Base-by-base conservation (phyloP, 2,113 vertebrate genomes). In the Oncorhynchus mykiss region DNA sequence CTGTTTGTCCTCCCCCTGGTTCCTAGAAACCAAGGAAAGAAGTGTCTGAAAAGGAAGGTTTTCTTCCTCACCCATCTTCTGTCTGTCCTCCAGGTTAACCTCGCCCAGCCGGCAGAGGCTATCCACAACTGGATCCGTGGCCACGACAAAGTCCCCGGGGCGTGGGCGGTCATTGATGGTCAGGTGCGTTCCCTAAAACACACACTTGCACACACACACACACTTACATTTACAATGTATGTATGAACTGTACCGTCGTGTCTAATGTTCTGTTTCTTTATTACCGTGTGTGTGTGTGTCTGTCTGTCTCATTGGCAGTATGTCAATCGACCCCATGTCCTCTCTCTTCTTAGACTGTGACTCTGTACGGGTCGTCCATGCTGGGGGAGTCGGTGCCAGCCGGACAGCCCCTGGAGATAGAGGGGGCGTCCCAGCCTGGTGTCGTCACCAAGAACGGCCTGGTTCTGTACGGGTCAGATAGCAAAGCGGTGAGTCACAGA, bases 71-170 rank as follows among this genome's bases (percentile, higher is more conserved):
- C 14, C 24, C 13, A 11, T 64, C 68, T 24, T 78, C 62, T 75
- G 3, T 71, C 48, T 67, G 24, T 66, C 67, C 70, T 72, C 1
- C 71, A 95, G 94, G 80, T 98, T 75, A 91, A 91, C 80, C 94
- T 96, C 92, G 90, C 96, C 77, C 96, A 95, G 83, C 85, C 97
- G 57, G 96, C 97, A 1, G 83, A 91, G 83, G 92, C 80, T 83
- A 94, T 99, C 77, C 98, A 99, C 86, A 97, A 99, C 78, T 99
- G 98, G 98, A 97, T 99, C 84, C 93, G 98, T 14, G 98, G 97
- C 39, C 98, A 99, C 73, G 98, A 99, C 89, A 99, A 99, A 93
- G 95, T 99, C 29, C 98, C 98, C 11, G 98, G 98, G 72, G 97
- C 98, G 5, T 99, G 96, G 97, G 82, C 95, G 0, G 81, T 92